These are phyloP conservation scores for Tiaroga cobitis DNA, from an alignment of 2,797 vertebrate genomes.

Conservation along the genomic window DNA sequence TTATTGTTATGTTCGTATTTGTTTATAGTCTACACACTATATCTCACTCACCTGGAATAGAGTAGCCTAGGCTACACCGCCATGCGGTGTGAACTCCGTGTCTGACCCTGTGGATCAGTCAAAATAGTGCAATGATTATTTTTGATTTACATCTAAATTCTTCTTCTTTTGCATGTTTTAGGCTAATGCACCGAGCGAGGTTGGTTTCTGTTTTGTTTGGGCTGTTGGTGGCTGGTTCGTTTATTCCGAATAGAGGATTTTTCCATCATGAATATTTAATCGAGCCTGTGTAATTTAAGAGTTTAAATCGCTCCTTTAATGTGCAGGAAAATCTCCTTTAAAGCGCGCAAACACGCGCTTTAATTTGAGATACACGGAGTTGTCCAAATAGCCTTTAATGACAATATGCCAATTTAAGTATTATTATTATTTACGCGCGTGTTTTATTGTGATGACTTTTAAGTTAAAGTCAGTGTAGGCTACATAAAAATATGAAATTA, in stretches of 20 bases:
- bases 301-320: conserved; percentile 43
- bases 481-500: not conserved
- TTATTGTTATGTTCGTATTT: not conserved
- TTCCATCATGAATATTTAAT: conserved; percentile 89
- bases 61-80: too few relatives aligned
- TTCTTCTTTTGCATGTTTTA: not conserved
- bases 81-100: conserved; percentile 60
- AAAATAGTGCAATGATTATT: conserved; percentile 46
- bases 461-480: not conserved
- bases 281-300: conserved; percentile 79
- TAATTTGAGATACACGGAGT: not conserved
- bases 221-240: conserved; percentile 54
- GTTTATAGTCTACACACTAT: not conserved
- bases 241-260: conserved; percentile 73
- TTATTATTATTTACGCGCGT: not conserved
- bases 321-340: not conserved
- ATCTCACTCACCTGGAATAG: conserved; percentile 71
- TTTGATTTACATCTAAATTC: not conserved
- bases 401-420: not conserved
- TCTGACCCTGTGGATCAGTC: conserved; percentile 27
- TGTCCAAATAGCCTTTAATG: not conserved
- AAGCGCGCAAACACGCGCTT: not conserved
- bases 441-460: not conserved
- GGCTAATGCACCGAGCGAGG: conserved; percentile 46
- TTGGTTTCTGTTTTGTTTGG: conserved; percentile 53